Conservation (phyloP, 1,140 invertebrate genomes). For the Plutomurus gul region DNA sequence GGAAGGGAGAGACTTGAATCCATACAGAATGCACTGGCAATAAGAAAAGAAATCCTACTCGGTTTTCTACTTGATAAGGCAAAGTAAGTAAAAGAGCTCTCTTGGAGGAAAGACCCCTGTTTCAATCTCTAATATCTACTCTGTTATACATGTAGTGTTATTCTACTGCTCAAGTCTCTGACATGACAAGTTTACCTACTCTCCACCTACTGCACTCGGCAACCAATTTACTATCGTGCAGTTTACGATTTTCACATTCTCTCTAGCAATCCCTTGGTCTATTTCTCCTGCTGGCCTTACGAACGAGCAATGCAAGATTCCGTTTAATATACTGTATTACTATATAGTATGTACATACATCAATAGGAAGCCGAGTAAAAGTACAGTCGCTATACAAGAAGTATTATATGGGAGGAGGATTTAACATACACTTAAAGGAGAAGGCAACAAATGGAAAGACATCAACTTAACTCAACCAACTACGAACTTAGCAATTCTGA, state of each 20-base stretch:
- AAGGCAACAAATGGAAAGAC: slow-evolving; percentile 21
- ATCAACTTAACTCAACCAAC: neutral
- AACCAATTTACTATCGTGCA: neutral
- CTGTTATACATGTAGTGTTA: too few relatives aligned
- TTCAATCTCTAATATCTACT: too few relatives aligned
- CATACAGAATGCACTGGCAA: neutral
- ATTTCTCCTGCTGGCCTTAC: too few relatives aligned
- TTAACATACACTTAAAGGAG: slow-evolving; percentile 3
- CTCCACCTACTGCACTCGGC: neutral
- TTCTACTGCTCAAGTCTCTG: too few relatives aligned
- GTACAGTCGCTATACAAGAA: neutral
- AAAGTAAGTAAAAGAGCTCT: slow-evolving; percentile 4
- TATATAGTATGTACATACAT: neutral
- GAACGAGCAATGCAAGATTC: too few relatives aligned
- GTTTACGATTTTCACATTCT: slow-evolving; percentile 29
- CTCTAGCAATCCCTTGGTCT: neutral
- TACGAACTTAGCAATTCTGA: slow-evolving; percentile 16
- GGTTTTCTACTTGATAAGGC: neutral
- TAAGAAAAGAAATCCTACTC: slow-evolving; percentile 15
- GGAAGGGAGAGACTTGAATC: slow-evolving; percentile 1
- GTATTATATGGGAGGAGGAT: neutral
- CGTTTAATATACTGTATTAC: too few relatives aligned
- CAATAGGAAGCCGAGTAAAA: too few relatives aligned
- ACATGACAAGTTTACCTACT: neutral
- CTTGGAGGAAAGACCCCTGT: neutral